These are phyloP conservation scores for Leptosomus discolor DNA, from an alignment of 2,113 vertebrate genomes.

Conservation along the genomic window DNA sequence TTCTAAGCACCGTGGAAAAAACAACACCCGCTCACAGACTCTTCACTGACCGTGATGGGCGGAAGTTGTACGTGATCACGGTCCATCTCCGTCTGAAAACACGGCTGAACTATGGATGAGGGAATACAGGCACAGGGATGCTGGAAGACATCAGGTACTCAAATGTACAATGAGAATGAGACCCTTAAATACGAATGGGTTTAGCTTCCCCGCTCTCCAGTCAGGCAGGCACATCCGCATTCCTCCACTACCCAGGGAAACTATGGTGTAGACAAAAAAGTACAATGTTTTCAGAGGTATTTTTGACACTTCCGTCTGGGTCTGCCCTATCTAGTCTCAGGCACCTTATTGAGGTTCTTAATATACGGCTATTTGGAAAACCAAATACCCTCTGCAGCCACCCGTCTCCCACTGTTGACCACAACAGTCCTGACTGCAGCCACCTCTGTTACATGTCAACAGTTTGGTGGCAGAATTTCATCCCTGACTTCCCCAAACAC, in stretches of 20 bases:
- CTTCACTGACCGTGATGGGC: not conserved
- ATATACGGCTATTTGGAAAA: not conserved
- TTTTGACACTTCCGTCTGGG: not conserved
- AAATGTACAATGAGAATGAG: not conserved
- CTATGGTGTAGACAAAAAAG: not conserved
- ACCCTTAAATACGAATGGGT: not conserved
- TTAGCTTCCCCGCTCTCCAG: not conserved
- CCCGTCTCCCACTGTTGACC: not conserved
- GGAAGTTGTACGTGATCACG: not conserved
- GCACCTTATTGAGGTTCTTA: not conserved
- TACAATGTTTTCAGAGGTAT: not conserved
- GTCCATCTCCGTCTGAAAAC: not conserved
- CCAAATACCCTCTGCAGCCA: not conserved
- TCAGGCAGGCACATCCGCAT: not conserved
- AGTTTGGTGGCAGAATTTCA: not conserved
- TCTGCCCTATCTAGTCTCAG: not conserved
- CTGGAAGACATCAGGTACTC: not conserved
- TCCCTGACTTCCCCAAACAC: not conserved
- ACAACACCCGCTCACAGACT: not conserved
- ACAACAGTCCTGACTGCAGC: rapidly evolving
- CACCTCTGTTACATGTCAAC: not conserved
- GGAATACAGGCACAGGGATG: not conserved
- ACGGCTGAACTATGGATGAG: not conserved
- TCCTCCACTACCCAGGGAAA: not conserved
- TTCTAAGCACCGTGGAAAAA: not conserved